Conservation (phyloP, 2,888 invertebrate genomes). For the Platycheirus albimanus region DNA sequence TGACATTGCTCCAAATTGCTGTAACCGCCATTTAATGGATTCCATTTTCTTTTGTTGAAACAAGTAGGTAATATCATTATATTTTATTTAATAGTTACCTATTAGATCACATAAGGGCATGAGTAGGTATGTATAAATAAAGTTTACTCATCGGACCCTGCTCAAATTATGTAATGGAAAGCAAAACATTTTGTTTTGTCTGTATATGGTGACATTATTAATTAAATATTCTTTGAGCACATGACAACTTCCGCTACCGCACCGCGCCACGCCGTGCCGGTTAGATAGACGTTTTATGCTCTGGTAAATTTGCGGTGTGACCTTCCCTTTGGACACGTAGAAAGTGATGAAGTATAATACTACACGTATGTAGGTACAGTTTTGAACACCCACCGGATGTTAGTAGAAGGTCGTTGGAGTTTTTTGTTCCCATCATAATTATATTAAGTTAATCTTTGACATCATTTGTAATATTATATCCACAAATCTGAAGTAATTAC, state of each 20-base stretch:
- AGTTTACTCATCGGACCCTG: conserved; percentile 14
- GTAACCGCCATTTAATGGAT: too few relatives aligned
- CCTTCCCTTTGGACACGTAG: conserved; percentile 44
- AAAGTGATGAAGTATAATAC: neutral
- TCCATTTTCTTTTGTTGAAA: too few relatives aligned
- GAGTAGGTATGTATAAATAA: conserved; percentile 18
- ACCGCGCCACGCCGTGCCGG: too few relatives aligned
- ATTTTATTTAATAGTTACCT: too few relatives aligned
- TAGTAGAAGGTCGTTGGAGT: conserved; percentile 24
- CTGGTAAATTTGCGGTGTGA: conserved; percentile 47
- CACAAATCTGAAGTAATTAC: too few relatives aligned
- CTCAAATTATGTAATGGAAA: conserved; percentile 57
- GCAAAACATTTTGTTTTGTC: conserved; percentile 11
- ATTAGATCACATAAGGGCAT: conserved; percentile 23
- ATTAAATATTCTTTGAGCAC: conserved; percentile 57
- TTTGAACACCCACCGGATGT: conserved; percentile 31
- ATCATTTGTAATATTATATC: too few relatives aligned
- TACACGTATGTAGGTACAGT: neutral
- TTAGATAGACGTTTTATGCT: conserved; percentile 49
- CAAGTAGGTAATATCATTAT: too few relatives aligned
- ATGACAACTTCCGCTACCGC: conserved; percentile 22
- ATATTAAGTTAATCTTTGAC: too few relatives aligned
- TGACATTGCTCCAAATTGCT: conserved; percentile 1
- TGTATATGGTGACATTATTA: conserved; percentile 47
- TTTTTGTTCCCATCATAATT: too few relatives aligned